Evolutionary conservation across 1,140 invertebrate species (phyloP), one percentile per base, ranked within the genome.

Genomic region (Lepidostoma basale): DNA sequence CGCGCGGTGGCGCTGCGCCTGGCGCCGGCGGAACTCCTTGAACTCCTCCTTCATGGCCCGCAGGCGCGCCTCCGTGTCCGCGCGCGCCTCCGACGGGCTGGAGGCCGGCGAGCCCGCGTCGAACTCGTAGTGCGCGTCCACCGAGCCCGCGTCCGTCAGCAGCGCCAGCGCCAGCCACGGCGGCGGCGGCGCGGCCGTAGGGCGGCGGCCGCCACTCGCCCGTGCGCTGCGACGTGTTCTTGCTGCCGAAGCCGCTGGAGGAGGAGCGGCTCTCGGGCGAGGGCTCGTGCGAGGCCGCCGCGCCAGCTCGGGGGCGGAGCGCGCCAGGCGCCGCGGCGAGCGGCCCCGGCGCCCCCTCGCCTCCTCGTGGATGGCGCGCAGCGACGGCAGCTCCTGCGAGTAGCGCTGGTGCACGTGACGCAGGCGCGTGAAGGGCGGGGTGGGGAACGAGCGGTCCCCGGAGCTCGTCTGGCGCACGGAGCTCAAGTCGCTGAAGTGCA

Each of bases 1-100:
- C 77, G 88, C 86, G 73, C 87, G 83, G 67, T 87, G 80, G 47
- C 90, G 82, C 77, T 88, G 86, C 44, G 92, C 93, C 78, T 96
- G 94, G 36, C 93, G 85, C 75, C 94, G 90, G 59, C 94, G 86
- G 81, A 96, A 97, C 77, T 95, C 91, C 77, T 96, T 90, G 80
- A 97, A 98, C 79, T 98, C 95, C 77, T 96, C 93, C 74, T 96
- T 95, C 91, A 98, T 95, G 26, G 94, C 94, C 73, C 95, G 92
- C 59, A 97, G 93, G 52, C 96, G 85, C 3, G 94, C 92, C 76
- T 95, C 93, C 71, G 95, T 93, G 78, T 94, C 93, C 74, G 36
- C 59, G 36, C 30, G 86, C 86, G 49, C 89, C 30, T 85, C 86
- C 2, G 89, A 88, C 0, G 89, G 89, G 14, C 88, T 89, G 1